phyloP scores from a whole-genome alignment of 2,113 vertebrate genomes.

The Oryzias celebensis region DNA sequence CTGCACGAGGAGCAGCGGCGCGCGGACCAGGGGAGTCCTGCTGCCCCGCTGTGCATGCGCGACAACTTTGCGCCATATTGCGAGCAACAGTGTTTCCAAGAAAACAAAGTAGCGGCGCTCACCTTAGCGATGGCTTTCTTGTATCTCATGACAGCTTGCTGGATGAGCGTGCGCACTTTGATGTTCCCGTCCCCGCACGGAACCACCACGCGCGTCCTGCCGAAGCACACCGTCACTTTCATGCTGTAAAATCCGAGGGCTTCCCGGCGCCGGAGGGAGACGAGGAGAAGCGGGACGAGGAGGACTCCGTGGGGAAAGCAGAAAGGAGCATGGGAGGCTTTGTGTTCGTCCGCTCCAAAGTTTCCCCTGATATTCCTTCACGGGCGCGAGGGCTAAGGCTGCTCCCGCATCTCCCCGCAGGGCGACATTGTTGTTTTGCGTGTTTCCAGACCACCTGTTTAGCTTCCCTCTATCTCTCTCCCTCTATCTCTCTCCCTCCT shows the following conservation, averaged over 20 bases:
- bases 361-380: constrained; percentile 26
- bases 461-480: constrained; percentile 26
- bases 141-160: constrained; percentile 93
- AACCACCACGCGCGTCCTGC: constrained; percentile 92
- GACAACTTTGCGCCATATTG: constrained; percentile 74
- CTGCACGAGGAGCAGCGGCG: not conserved
- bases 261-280: constrained; percentile 61
- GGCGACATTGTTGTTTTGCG: constrained; percentile 63
- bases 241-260: constrained; percentile 61
- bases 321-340: constrained; percentile 41
- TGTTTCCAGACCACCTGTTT: constrained; percentile 74
- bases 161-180: constrained; percentile 86
- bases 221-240: constrained; percentile 92
- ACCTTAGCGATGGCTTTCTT: constrained; percentile 96
- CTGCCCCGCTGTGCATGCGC: constrained; percentile 9
- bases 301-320: constrained; percentile 19
- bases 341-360: constrained; percentile 3
- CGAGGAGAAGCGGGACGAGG: constrained; percentile 19
- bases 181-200: constrained; percentile 92
- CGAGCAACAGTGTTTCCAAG: constrained; percentile 53
- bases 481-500: constrained; percentile 3
- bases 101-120: constrained; percentile 62
- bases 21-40: not conserved
- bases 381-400: constrained; percentile 3
- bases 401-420: constrained; percentile 34